Percentiles rank a stretch among this genome's conserved stretches.
Conservation (phyloP, 1,140 invertebrate species). For the Heliconius eleuchia region DNA sequence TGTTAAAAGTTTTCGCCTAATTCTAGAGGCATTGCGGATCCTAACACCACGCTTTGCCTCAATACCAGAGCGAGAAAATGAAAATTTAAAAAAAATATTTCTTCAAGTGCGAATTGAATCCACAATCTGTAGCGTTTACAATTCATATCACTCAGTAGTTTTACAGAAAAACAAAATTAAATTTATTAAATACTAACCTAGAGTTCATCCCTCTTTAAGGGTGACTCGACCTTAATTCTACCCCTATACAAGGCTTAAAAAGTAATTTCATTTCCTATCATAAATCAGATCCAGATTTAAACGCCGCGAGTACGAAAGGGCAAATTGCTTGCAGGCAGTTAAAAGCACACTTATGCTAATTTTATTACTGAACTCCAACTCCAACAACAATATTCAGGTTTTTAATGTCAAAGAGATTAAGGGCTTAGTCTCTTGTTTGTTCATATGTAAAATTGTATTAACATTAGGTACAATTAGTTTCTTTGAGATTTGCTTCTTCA, state of each 20-base stretch:
- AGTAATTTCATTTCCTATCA: constrained; percentile 46
- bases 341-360: constrained; percentile 47
- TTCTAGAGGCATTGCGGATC: too few species aligned
- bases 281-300: constrained; percentile 46
- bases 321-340: constrained; percentile 43
- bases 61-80: too few species aligned
- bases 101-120: too few species aligned
- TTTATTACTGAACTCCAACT: constrained; percentile 40
- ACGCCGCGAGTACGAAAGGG: constrained; percentile 42
- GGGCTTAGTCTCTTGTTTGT: neutral
- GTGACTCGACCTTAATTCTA: constrained; percentile 44
- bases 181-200: neutral
- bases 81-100: too few species aligned
- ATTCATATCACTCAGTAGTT: too few species aligned
- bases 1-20: too few species aligned
- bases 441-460: neutral
- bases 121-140: too few species aligned
- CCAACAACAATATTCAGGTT: constrained; percentile 14
- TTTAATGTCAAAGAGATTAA: constrained; percentile 12
- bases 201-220: constrained; percentile 16
- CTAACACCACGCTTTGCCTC: too few species aligned
- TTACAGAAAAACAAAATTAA: too few species aligned
- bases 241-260: constrained; percentile 39
- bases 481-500: too few species aligned
- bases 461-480: neutral